phyloP scores from a whole-genome alignment of 2,888 invertebrate species.

The Apotomis betuletana region DNA sequence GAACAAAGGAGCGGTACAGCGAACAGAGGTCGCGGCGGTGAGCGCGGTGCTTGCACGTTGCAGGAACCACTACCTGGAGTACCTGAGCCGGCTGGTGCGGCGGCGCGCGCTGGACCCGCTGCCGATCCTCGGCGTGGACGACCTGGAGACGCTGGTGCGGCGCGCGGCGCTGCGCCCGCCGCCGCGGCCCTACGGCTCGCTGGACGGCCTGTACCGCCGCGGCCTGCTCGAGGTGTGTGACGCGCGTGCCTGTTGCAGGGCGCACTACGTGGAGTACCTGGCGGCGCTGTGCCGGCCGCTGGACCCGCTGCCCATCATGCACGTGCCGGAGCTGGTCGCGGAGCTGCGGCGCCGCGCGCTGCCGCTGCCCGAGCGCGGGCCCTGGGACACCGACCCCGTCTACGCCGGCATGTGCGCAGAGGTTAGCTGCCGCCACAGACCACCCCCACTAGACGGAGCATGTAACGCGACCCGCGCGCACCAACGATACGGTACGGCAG shows the following conservation, averaged over 20 bases:
- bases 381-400: slow-evolving; percentile 92
- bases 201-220: slow-evolving; percentile 85
- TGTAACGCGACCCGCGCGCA: too few species aligned
- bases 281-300: slow-evolving; percentile 93
- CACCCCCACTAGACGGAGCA: too few species aligned
- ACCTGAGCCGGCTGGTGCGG: slow-evolving; percentile 91
- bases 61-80: slow-evolving; percentile 96
- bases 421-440: slow-evolving; percentile 82
- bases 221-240: slow-evolving; percentile 85
- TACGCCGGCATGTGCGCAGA: slow-evolving; percentile 93
- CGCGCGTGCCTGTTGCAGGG: slow-evolving; percentile 83
- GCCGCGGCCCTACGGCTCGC: slow-evolving; percentile 89
- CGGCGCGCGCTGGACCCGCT: slow-evolving; percentile 89
- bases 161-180: slow-evolving; percentile 89
- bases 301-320: slow-evolving; percentile 95
- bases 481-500: too few species aligned
- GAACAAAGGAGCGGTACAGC: neutral
- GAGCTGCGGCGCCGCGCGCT: slow-evolving; percentile 93
- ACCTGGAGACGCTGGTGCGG: slow-evolving; percentile 91
- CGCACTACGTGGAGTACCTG: slow-evolving; percentile 98
- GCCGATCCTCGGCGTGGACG: slow-evolving; percentile 89
- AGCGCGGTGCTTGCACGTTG: slow-evolving; percentile 83
- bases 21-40: slow-evolving; percentile 17
- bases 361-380: slow-evolving; percentile 91
- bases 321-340: slow-evolving; percentile 92